Base-by-base conservation (phyloP, 1,140 invertebrate species). In the Plectrocnemia conspersa region DNA sequence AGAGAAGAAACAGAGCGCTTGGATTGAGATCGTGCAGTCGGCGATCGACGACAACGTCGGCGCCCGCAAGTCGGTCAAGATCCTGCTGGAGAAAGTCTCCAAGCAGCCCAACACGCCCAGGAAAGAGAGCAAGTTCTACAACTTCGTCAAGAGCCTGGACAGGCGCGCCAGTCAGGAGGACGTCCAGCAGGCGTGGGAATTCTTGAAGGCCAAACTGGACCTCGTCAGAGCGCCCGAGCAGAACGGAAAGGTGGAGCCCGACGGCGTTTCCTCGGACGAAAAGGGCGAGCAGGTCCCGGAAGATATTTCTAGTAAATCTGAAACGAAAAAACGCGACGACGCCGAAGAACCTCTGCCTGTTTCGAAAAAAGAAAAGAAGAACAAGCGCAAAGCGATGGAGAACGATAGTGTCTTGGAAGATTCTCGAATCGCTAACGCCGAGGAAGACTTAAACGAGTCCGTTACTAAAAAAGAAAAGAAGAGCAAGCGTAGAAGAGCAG, bases 21-120 rank as follows among this genome's bases (percentile, higher is more conserved):
- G 93, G 93, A 78, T 91, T 29, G 82, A 90, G 63, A 83, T 91
- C 69, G 78, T 97, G 11, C 81, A 86, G 35, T 77, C 80, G 36
- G 83, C 91, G 2, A 71, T 93, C 33, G 76, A 82, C 36, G 78
- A 79, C 64, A 73, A 82, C 54, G 73, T 67, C 49, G 71, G 74
- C 69, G 67, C 83, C 22, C 71, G 81, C 25, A 65, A 69, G 21
- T 66, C 76, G 58, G 71, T 89, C 38, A 74, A 74, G 62, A 77
- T 72, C 47, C 73, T 93, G 22, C 76, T 97, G 23, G 74, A 88
- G 57, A 78, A 73, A 11, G 79, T 97, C 25, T 81, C 82, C 23
- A 82, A 81, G 41, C 82, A 85, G 65, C 82, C 85, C 38, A 97
- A 97, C 68, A 88, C 96, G 63, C 94, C 93, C n/a, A 78, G 92